A percentile compares a stretch with the other conserved stretches of the same genome.
phyloP scores from a whole-genome alignment of 2,888 invertebrate species.

The Cylindroiulus punctatus region DNA sequence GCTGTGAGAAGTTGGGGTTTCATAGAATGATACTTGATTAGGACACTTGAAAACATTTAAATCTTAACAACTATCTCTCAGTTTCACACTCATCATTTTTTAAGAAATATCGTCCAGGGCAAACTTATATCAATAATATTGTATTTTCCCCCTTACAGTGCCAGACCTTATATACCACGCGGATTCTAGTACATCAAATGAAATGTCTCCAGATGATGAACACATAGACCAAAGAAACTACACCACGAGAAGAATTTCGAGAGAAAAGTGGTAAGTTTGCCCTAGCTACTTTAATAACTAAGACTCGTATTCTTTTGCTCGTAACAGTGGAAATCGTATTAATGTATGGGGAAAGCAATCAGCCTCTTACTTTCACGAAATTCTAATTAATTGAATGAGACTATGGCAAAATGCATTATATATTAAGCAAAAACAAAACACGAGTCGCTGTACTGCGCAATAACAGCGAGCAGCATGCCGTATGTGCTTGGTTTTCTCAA shows the following conservation, averaged over 20 bases:
- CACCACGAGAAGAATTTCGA: slow-evolving; percentile 46
- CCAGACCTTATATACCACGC: slow-evolving; percentile 59
- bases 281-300: slow-evolving; percentile 27
- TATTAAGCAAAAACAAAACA: slow-evolving; percentile 39
- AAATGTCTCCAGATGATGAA: slow-evolving; percentile 58
- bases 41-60: too few species aligned
- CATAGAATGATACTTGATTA: too few species aligned
- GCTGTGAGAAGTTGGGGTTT: too few species aligned
- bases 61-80: too few species aligned
- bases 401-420: slow-evolving; percentile 37
- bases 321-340: slow-evolving; percentile 11
- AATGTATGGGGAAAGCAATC: slow-evolving; percentile 12
- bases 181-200: slow-evolving; percentile 58
- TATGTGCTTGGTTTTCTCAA: not conserved
- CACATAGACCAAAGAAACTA: slow-evolving; percentile 54
- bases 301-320: not conserved
- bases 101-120: too few species aligned
- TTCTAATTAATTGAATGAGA: slow-evolving; percentile 43
- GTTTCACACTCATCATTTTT: too few species aligned
- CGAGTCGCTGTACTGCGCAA: not conserved
- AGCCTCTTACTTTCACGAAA: slow-evolving; percentile 15
- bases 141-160: slow-evolving; percentile 32
- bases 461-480: not conserved
- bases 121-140: not conserved
- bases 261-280: slow-evolving; percentile 55